Conservation (phyloP, 2,797 vertebrate species). For the Lepidocolaptes lacrymiger region DNA sequence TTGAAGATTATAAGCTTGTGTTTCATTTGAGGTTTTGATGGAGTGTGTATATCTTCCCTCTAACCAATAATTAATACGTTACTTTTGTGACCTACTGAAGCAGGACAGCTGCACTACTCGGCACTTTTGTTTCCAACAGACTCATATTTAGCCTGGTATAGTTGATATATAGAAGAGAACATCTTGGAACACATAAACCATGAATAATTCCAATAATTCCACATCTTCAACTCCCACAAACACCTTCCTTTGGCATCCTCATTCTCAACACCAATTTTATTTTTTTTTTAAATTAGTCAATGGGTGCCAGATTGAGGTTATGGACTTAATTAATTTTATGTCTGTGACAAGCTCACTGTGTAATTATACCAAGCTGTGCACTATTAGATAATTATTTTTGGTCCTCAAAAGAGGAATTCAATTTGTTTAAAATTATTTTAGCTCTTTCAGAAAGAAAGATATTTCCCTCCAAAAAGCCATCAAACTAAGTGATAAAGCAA, state of each 20-base stretch:
- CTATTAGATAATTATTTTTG: slow-evolving; percentile 30
- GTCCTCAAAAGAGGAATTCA: slow-evolving; percentile 35
- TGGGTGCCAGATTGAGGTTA: slow-evolving; percentile 12
- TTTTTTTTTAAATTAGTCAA: background rate
- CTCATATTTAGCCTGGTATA: background rate
- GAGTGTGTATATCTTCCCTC: background rate
- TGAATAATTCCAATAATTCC: slow-evolving; percentile 31
- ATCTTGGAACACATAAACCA: background rate
- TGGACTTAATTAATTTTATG: slow-evolving; percentile 39
- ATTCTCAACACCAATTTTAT: background rate
- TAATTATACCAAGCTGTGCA: slow-evolving; percentile 57
- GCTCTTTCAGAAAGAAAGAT: slow-evolving; percentile 8
- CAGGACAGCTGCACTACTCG: background rate
- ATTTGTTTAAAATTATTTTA: slow-evolving; percentile 57
- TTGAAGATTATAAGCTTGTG: background rate
- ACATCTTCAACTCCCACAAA: slow-evolving; percentile 22
- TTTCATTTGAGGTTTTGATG: slow-evolving; percentile 1
- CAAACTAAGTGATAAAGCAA: slow-evolving; percentile 19
- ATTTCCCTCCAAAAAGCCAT: background rate
- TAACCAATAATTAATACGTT: background rate
- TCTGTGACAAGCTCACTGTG: slow-evolving; percentile 25
- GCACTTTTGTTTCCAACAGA: slow-evolving; percentile 37
- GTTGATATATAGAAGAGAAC: background rate
- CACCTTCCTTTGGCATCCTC: slow-evolving; percentile 27
- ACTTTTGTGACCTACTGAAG: slow-evolving; percentile 13